Conservation (phyloP, 2,888 invertebrate genomes). For the Craniophora ligustri region DNA sequence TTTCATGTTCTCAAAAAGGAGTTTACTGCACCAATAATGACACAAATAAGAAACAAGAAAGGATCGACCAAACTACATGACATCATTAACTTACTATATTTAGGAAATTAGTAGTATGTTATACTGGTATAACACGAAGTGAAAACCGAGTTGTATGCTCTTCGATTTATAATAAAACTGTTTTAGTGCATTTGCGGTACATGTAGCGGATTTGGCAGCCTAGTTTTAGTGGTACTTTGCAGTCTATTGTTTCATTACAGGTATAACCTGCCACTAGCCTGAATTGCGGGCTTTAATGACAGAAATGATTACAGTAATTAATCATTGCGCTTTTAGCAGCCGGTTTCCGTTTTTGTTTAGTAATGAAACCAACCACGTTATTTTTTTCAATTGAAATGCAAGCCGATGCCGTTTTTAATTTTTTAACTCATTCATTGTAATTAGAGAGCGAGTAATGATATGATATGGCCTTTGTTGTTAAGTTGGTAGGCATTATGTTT, state of each 20-base stretch:
- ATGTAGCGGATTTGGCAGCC: slow-evolving; percentile 53
- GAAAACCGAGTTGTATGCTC: slow-evolving; percentile 17
- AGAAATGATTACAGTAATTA: slow-evolving; percentile 43
- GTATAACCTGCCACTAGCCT: slow-evolving; percentile 2
- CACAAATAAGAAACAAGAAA: neutral
- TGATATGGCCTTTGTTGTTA: slow-evolving; percentile 14
- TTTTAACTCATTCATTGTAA: slow-evolving; percentile 29
- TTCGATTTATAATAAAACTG: slow-evolving; percentile 16
- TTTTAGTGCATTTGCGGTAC: slow-evolving; percentile 22
- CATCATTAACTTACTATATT: slow-evolving; percentile 25
- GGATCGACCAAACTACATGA: slow-evolving; percentile 19
- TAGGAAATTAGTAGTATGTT: slow-evolving; percentile 3
- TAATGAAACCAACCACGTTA: slow-evolving; percentile 15
- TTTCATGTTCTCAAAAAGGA: slow-evolving; percentile 1
- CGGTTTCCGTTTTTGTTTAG: slow-evolving; percentile 40
- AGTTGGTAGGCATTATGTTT: slow-evolving; percentile 9
- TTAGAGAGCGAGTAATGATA: slow-evolving; percentile 16
- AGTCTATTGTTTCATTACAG: slow-evolving; percentile 37
- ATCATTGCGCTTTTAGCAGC: slow-evolving; percentile 42
- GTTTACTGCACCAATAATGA: neutral
- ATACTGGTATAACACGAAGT: too few species aligned
- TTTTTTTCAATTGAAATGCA: slow-evolving; percentile 3
- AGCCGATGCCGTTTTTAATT: slow-evolving; percentile 12
- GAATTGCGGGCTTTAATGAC: slow-evolving; percentile 22
- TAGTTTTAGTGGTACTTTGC: slow-evolving; percentile 30